phyloP scores from a whole-genome alignment of 2,797 vertebrate genomes.

The Chelon labrosus region DNA sequence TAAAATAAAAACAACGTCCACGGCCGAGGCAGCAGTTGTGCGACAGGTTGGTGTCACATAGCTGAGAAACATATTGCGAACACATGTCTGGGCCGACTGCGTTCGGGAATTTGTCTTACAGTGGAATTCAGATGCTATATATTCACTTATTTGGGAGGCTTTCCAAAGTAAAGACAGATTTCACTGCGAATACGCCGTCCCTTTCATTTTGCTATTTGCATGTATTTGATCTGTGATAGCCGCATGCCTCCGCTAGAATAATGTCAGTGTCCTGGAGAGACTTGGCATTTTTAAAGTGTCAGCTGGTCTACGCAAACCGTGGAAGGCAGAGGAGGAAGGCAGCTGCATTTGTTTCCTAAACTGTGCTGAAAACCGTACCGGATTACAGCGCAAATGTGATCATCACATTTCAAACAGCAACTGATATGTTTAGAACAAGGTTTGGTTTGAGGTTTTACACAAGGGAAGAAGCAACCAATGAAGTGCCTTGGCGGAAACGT shows the following conservation, averaged over 20 bases:
- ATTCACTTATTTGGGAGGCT: conserved; percentile 41
- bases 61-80: conserved; percentile 69
- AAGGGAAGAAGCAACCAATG: neutral
- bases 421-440: no score
- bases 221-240: conserved; percentile 57
- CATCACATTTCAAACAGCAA: conserved; percentile 5
- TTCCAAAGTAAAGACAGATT: conserved; percentile 54
- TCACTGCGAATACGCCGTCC: conserved; percentile 40
- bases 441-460: neutral
- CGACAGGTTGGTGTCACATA: conserved; percentile 57
- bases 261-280: conserved; percentile 55
- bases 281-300: conserved; percentile 54
- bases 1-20: conserved; percentile 11
- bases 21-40: conserved; percentile 33
- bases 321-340: conserved; percentile 11
- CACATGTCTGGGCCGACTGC: conserved; percentile 61
- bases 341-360: conserved; percentile 31
- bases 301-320: conserved; percentile 44
- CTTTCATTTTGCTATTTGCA: conserved; percentile 60
- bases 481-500: no score
- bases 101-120: conserved; percentile 48
- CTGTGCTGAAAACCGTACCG: neutral
- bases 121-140: conserved; percentile 44
- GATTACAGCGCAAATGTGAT: neutral
- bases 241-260: conserved; percentile 47